A percentile compares a stretch with the other conserved stretches of the same genome.
These are phyloP conservation scores for Platorchestia sp. DNA, from an alignment of 1,140 invertebrate genomes.

Conservation along the genomic window DNA sequence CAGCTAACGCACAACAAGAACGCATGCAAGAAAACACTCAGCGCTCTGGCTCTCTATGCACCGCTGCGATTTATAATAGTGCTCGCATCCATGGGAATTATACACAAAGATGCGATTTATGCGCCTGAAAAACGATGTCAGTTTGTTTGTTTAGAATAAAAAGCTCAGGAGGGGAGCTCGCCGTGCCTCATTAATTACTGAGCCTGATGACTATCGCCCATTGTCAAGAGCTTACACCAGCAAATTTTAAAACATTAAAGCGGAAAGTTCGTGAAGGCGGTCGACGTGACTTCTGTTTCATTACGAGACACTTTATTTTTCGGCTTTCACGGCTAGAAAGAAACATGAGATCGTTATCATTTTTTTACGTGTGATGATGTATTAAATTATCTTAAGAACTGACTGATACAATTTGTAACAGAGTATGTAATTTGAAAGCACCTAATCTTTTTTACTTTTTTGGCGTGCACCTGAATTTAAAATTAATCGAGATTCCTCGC, in stretches of 20 bases:
- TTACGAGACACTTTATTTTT: background rate
- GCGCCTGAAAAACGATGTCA: slow-evolving; percentile 31
- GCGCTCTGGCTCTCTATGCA: slow-evolving; percentile 3
- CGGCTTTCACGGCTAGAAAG: background rate
- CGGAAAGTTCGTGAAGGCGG: background rate
- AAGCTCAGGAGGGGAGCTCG: background rate
- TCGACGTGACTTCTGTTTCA: background rate
- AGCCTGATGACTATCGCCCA: slow-evolving; percentile 22
- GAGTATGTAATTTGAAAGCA: too few species aligned
- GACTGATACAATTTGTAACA: too few species aligned
- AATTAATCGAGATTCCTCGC: too few species aligned
- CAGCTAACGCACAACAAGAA: slow-evolving; percentile 7
- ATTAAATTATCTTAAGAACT: too few species aligned
- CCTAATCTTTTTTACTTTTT: background rate
- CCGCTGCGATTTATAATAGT: slow-evolving; percentile 4
- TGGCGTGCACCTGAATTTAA: too few species aligned
- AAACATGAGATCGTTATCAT: background rate
- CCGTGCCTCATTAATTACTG: slow-evolving; percentile 34
- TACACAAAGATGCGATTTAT: slow-evolving; percentile 22
- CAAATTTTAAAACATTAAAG: background rate
- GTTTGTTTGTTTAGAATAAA: slow-evolving; percentile 52
- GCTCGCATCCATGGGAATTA: slow-evolving; percentile 1
- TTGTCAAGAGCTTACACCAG: background rate
- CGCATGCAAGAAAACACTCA: background rate
- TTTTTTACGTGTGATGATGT: background rate